Evolutionary conservation across 2,113 vertebrate genomes (phyloP), one percentile per base, ranked within the genome.

Genomic region (Lagopus muta): DNA sequence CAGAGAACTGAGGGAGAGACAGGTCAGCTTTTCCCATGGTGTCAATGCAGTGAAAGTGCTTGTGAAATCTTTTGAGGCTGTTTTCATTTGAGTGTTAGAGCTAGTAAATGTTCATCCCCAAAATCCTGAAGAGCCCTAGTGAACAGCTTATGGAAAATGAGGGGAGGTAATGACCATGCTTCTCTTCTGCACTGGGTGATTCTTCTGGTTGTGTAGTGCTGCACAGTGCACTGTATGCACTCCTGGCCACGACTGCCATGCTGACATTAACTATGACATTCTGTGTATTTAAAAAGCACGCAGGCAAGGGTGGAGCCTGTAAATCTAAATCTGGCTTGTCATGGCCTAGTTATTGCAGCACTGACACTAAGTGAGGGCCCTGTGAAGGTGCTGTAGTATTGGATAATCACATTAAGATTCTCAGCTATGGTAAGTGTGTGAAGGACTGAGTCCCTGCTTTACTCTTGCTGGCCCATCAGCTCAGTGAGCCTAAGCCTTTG

Each of bases 331-430:
- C 92, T 81, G 76, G 74, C 88, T 83, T 84, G 69, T 86, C 82
- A 24, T 90, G 93, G 92, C 96, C 93, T 96, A 94, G 93, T 88
- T 96, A 88, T 78, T 86, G 88, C 88, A 86, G 86, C 82, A 78
- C 7, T 81, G 79, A 71, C 69, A 82, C 76, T 48, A 36, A 82
- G 89, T 8, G 3, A 86, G 32, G 61, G 83, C 70, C 65, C 89
- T 93, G 0, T 88, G 66, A 93, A 91, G 82, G 10, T 77, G 75
- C 28, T 77, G 86, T 94, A 65, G 73, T 76, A 19, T 80, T 88
- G 92, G 92, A 70, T 96, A 95, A 95, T 91, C 86, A 82, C 88
- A 74, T 95, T 91, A 95, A 79, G 79, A 10, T 65, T 79, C 88
- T 91, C 60, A 20, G 85, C 92, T 86, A 0, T 21, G 60, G 78